Evolutionary conservation across 2,113 vertebrate species (phyloP).

Genomic region (Catharus fuscescens): DNA sequence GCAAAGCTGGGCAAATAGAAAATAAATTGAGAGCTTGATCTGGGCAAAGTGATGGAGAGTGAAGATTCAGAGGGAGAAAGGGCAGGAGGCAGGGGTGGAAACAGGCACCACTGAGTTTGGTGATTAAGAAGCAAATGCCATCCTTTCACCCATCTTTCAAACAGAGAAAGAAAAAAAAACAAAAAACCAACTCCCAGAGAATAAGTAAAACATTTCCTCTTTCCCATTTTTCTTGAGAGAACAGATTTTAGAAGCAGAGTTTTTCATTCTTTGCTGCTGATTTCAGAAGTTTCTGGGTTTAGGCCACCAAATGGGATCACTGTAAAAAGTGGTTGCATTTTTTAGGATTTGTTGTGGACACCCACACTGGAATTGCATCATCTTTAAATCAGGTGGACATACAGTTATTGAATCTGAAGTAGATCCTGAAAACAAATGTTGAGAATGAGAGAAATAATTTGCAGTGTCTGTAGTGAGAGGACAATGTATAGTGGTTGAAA

Average conservation of each 20-base stretch:
- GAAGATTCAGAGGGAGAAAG: background rate
- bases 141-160: background rate
- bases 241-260: background rate
- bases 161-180: background rate
- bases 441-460: background rate
- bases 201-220: background rate
- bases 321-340: background rate
- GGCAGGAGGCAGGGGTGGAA: background rate
- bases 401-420: background rate
- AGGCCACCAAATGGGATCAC: rapidly evolving
- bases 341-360: background rate
- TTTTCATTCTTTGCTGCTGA: background rate
- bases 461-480: background rate
- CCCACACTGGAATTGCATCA: background rate
- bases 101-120: background rate
- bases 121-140: background rate
- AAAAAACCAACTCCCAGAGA: background rate
- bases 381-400: background rate
- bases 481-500: rapidly evolving
- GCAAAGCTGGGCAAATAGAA: background rate
- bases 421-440: background rate
- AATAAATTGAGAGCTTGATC: background rate
- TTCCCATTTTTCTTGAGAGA: background rate
- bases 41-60: background rate
- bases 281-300: background rate